Evolutionary conservation across 2,888 invertebrate genomes (phyloP).

Genomic region (Yponomeuta evonymella): DNA sequence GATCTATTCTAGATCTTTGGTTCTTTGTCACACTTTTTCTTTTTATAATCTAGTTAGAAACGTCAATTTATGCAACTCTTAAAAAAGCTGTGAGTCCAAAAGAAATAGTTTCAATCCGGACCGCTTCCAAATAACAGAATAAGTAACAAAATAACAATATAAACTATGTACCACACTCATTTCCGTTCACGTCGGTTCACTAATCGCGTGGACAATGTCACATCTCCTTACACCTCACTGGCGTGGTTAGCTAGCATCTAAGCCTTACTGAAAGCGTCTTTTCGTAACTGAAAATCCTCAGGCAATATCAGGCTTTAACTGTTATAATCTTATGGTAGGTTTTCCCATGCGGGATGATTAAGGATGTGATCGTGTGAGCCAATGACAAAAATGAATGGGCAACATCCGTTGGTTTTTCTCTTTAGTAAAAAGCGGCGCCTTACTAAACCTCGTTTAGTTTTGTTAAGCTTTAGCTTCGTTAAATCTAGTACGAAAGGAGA

Average conservation of each 20-base stretch:
- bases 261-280: conserved; percentile 18
- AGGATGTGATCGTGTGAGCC: conserved; percentile 9
- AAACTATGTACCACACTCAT: conserved; percentile 34
- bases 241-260: conserved; percentile 14
- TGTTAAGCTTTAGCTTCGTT: not conserved
- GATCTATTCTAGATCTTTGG: too few relatives aligned
- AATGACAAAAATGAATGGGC: conserved; percentile 15
- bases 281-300: not conserved
- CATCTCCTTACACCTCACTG: conserved; percentile 33
- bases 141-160: conserved; percentile 36
- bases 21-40: too few relatives aligned
- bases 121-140: conserved; percentile 5
- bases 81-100: not conserved
- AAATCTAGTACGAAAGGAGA: not conserved
- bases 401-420: conserved; percentile 14
- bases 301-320: conserved; percentile 13
- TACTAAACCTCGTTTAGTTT: not conserved
- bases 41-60: too few relatives aligned
- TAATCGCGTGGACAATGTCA: conserved; percentile 53
- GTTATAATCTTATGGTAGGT: not conserved
- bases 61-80: not conserved
- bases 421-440: not conserved
- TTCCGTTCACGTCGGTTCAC: conserved; percentile 53
- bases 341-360: not conserved
- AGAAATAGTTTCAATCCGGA: not conserved